These are phyloP conservation scores for Xestia c-nigrum DNA, from an alignment of 2,888 invertebrate genomes.

Conservation along the genomic window DNA sequence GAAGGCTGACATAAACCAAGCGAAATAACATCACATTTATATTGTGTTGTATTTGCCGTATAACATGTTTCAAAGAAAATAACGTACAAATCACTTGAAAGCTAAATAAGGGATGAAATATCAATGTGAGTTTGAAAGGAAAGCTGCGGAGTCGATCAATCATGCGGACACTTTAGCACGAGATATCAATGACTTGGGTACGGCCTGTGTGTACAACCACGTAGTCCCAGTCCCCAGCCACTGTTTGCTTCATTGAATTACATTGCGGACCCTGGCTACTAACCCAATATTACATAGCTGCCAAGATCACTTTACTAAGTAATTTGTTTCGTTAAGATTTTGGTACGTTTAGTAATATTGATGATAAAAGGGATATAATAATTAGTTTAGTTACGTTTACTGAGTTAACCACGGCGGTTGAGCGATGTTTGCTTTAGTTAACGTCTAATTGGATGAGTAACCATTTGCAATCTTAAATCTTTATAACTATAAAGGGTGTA, in stretches of 20 bases:
- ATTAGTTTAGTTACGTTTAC: constrained; percentile 57
- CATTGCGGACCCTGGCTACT: constrained; percentile 62
- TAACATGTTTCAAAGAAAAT: constrained; percentile 44
- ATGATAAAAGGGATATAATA: constrained; percentile 58
- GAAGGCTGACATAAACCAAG: constrained; percentile 34
- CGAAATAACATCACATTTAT: constrained; percentile 36
- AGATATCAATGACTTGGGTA: constrained; percentile 73
- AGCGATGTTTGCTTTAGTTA: constrained; percentile 39
- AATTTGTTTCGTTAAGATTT: constrained; percentile 68
- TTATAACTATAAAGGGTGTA: too few relatives aligned
- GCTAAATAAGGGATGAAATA: constrained; percentile 74
- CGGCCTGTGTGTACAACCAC: constrained; percentile 52
- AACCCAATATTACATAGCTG: constrained; percentile 66
- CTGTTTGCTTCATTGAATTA: constrained; percentile 72
- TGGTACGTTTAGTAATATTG: constrained; percentile 58
- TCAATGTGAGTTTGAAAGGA: constrained; percentile 69
- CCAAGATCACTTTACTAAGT: constrained; percentile 65
- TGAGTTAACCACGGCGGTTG: constrained; percentile 31
- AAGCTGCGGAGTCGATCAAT: constrained; percentile 78
- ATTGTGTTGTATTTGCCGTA: constrained; percentile 12
- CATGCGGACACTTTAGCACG: constrained; percentile 77
- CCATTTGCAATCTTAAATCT: constrained; percentile 26
- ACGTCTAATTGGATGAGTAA: constrained; percentile 49
- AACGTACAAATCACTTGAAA: constrained; percentile 68
- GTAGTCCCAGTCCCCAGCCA: constrained; percentile 46